Evolutionary conservation across 1,140 invertebrate genomes (phyloP).

Genomic region (Drosophila lacertosa): DNA sequence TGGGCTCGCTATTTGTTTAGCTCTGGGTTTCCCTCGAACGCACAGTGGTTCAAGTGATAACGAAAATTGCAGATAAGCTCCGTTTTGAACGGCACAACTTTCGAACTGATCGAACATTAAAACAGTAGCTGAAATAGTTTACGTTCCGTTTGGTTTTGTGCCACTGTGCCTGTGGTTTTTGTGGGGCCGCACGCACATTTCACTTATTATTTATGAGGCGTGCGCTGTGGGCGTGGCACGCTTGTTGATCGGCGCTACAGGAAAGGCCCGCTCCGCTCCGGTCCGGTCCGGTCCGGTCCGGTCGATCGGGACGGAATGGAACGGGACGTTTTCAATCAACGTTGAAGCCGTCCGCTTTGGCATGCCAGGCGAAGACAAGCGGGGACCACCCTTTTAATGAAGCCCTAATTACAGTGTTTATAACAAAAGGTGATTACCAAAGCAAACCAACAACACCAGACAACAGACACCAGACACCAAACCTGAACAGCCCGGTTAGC

Average conservation of each 20-base stretch:
- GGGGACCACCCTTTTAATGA: constrained; percentile 80
- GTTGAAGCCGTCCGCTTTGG: constrained; percentile 44
- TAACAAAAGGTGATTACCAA: constrained; percentile 83
- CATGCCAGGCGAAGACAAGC: constrained; percentile 78
- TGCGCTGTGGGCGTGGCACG: constrained; percentile 74
- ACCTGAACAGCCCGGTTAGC: background rate
- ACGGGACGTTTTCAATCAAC: constrained; percentile 74
- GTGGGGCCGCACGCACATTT: constrained; percentile 70
- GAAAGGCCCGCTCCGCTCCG: constrained; percentile 16
- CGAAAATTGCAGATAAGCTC: no score
- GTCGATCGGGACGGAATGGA: background rate
- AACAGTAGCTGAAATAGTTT: background rate
- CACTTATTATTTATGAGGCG: constrained; percentile 79
- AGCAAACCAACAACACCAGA: constrained; percentile 75
- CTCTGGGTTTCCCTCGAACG: background rate
- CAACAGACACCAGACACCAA: constrained; percentile 17
- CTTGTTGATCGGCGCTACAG: constrained; percentile 80
- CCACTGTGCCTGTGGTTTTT: constrained; percentile 49
- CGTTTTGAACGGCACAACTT: no score
- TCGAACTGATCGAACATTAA: background rate
- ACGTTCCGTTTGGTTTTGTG: background rate
- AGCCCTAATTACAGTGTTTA: constrained; percentile 82
- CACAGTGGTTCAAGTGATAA: constrained; percentile 15
- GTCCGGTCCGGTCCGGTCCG: background rate
- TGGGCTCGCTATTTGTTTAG: constrained; percentile 70